Conservation (phyloP, 2,888 invertebrate genomes). For the Onthophagus sagittarius region DNA sequence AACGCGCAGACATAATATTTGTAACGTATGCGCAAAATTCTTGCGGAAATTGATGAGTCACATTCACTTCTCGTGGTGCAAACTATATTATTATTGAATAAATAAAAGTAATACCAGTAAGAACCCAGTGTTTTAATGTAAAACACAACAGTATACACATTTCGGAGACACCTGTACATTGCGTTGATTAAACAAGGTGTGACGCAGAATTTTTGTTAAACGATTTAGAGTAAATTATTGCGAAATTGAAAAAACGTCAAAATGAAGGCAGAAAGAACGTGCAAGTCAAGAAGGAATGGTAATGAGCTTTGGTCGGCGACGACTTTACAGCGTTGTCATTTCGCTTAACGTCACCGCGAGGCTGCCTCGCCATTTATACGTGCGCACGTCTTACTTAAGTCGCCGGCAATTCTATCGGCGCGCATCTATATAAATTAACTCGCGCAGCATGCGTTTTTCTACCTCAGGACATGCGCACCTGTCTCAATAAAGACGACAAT, state of each 20-base stretch:
- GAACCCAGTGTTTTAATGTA: too few species aligned
- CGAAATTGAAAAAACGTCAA: too few species aligned
- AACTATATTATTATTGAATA: too few species aligned
- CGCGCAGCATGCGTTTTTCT: neutral
- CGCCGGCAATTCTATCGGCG: constrained; percentile 22
- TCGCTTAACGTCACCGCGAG: constrained; percentile 35
- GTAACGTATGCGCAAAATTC: too few species aligned
- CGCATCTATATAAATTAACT: constrained; percentile 23
- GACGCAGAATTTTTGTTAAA: neutral
- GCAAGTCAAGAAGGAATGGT: constrained; percentile 31
- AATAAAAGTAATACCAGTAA: too few species aligned
- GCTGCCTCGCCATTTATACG: constrained; percentile 33
- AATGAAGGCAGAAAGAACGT: neutral
- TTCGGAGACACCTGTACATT: too few species aligned
- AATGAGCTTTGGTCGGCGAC: constrained; percentile 29
- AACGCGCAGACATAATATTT: too few species aligned
- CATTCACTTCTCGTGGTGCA: too few species aligned
- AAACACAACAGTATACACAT: too few species aligned
- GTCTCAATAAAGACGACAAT: constrained; percentile 3
- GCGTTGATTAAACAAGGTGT: too few species aligned
- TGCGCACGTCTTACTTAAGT: constrained; percentile 30
- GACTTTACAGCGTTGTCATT: constrained; percentile 35
- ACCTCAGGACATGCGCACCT: constrained; percentile 1
- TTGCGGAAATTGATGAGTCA: too few species aligned
- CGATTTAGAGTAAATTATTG: neutral